Evolutionary conservation across 2,888 invertebrate species (phyloP).

Genomic region (Salticus scenicus): DNA sequence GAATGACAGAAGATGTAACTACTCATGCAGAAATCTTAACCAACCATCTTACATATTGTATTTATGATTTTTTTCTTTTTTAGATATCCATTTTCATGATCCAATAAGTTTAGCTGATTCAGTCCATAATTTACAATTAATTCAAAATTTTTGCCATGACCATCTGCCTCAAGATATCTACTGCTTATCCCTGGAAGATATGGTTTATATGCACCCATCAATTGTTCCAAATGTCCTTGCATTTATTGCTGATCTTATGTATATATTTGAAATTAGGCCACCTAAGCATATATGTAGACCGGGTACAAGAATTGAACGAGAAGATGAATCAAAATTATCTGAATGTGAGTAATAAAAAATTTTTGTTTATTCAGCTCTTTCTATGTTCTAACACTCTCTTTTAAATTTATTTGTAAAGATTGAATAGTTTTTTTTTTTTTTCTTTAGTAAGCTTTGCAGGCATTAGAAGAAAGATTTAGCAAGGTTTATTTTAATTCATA

Average conservation of each 20-base stretch:
- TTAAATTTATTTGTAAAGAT: no score
- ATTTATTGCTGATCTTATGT: conserved; percentile 94
- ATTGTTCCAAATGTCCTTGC: conserved; percentile 93
- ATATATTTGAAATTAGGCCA: conserved; percentile 93
- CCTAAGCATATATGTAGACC: conserved; percentile 88
- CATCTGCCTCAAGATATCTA: conserved; percentile 91
- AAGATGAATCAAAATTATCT: conserved; percentile 59
- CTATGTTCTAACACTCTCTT: background rate
- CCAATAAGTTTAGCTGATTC: conserved; percentile 90
- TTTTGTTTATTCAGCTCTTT: background rate
- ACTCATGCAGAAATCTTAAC: no score
- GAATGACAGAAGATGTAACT: no score
- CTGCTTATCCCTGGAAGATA: conserved; percentile 96
- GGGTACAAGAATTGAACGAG: conserved; percentile 76
- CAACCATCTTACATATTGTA: no score
- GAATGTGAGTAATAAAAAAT: conserved; percentile 24
- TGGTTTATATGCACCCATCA: conserved; percentile 93
- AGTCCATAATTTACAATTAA: conserved; percentile 91
- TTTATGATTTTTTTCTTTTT: conserved; percentile 22
- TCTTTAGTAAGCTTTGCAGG: background rate
- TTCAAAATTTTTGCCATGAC: conserved; percentile 89
- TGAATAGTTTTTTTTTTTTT: background rate
- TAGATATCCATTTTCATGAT: conserved; percentile 75
- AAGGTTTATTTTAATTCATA: no score
- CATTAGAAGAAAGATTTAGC: no score